Evolutionary conservation across 2,797 vertebrate genomes (phyloP), one percentile per base, ranked within the genome.

Genomic region (Phalloptychus januarius): DNA sequence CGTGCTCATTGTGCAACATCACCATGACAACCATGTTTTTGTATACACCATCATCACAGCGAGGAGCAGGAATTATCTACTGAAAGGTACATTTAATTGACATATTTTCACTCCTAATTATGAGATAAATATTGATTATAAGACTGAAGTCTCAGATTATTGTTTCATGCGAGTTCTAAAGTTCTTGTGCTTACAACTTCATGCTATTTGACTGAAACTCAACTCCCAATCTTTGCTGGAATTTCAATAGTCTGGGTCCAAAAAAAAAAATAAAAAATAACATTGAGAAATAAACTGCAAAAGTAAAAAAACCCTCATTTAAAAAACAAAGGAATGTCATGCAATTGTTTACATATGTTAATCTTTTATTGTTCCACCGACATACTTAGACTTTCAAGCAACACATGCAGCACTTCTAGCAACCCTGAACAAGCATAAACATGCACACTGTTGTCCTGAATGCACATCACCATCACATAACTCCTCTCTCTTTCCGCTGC

Each of bases 341-440:
- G 77, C 15, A 18, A 44, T 52, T 71, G 69, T 82, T 77, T 44
- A 58, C 75, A 46, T 5, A 31, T 42, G 18, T 63, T 38, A 6
- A 25, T 61, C 12, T 54, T 52, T 38, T n/a, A 44, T 70, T 25
- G 38, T 36, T 28, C 28, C 58, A 2, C 44, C 5, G n/a, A 81
- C 75, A 44, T 79, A 16, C 85, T 13, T 0, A 80, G n/a, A 79
- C 85, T 71, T 87, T 83, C 70, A 33, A 10, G 71, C 10, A 76
- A 73, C 76, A 76, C 67, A 45, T 74, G 46, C 74, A 69, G 4
- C 31, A 72, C 74, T 72, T 74, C 58, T 50, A 78, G 63, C 75
- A 45, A 44, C 11, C 33, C 31, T 52, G 28, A 78, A 75, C 63
- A 69, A 58, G 1, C 23, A 42, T 20, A 74, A 20, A 52, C 46